Percentiles rank a stretch among this genome's conserved stretches.
Conservation (phyloP, 2,113 vertebrate genomes). For the Antechinus stuartii region DNA sequence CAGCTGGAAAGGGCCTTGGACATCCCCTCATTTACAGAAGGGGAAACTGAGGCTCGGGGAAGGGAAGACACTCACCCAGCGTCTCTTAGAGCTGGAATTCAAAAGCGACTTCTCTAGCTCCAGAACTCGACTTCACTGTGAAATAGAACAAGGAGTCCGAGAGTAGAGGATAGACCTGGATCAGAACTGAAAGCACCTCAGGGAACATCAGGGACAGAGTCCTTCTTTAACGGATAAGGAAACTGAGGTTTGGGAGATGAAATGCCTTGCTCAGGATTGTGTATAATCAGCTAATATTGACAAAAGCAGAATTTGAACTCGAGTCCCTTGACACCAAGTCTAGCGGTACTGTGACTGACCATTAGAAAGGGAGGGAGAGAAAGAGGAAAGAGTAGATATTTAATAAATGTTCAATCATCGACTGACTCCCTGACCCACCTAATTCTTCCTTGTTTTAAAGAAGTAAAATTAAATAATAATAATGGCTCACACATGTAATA, state of each 20-base stretch:
- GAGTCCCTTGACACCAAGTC: background rate
- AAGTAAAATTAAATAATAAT: too few species aligned
- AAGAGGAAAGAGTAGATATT: too few species aligned
- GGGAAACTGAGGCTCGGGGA: background rate
- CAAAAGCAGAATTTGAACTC: background rate
- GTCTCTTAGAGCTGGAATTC: background rate
- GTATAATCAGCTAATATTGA: background rate
- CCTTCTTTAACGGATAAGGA: background rate
- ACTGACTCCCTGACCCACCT: too few species aligned
- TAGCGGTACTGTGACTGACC: background rate
- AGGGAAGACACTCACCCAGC: accelerated
- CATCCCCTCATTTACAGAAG: background rate
- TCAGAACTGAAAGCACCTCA: background rate
- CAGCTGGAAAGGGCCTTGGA: background rate
- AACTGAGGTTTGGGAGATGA: background rate
- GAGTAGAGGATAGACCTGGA: background rate
- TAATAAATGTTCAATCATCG: too few species aligned
- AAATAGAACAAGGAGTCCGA: background rate
- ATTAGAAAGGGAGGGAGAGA: background rate
- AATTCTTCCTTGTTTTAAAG: too few species aligned
- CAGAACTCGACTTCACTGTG: too few species aligned
- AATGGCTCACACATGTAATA: too few species aligned
- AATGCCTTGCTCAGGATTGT: background rate
- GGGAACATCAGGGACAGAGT: background rate
- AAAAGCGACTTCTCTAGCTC: accelerated